Evolutionary conservation across 1,140 invertebrate genomes (phyloP), one percentile per base, ranked within the genome.

Genomic region (Tribolium castaneum): DNA sequence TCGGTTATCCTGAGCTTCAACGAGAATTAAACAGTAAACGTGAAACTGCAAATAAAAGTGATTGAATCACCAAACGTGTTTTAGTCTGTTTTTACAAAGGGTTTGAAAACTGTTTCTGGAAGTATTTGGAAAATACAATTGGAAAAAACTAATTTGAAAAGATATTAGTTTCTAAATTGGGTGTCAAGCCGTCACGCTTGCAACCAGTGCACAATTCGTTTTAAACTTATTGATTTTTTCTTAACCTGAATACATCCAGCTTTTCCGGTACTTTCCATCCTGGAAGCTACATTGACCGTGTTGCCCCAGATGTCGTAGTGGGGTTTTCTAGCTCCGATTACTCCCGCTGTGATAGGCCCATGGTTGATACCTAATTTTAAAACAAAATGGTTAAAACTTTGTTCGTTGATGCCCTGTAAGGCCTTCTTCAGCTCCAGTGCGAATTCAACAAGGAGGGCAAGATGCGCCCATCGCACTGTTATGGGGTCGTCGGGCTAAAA

Each of bases 261-360:
- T 90, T 97, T 97, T 19, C 98, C 97, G 0, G 97, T 98, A 84
- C 95, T 97, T 85, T 99, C 97, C 97, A 99, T 98, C 72, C 97
- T 89, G 0, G 95, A 97, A 2, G 97, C 97, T 0, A 98, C 96
- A 86, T 99, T 99, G 0, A 98, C 97, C 0, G 97, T 97, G 85
- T 98, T 98, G 0, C 97, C 96, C 95, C 96, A 98, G 84, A 98
- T 98, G 84, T 98, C 97, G 86, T 98, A 98, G 86, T 98, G 97
- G 2, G 97, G 97, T 86, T 98, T 98, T 16, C 95, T 89, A 0
- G 96, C 96, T 9, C 97, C 97, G 82, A 98, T 98, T 0, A 98
- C 97, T 1, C 97, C 97, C 0, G 96, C 97, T 0, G 96, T 98
- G 7, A 98, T 97, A 7, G 97, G 96, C 0, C 97, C 96, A 86